These are phyloP conservation scores for Spheniscus humboldti DNA, from an alignment of 2,797 vertebrate genomes.

Conservation along the genomic window DNA sequence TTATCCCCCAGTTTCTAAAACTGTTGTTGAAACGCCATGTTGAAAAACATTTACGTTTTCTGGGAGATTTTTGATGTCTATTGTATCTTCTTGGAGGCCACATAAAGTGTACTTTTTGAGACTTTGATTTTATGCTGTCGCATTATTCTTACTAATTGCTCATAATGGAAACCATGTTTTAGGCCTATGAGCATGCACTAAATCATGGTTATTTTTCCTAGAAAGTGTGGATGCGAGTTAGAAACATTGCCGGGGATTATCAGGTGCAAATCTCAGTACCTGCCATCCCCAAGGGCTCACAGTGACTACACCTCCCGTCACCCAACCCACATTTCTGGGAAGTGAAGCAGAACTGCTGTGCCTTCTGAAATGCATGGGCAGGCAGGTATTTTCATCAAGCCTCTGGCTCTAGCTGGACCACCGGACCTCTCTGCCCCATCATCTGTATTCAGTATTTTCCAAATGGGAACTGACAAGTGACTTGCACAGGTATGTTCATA, in stretches of 20 bases:
- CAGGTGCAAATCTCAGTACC: background rate
- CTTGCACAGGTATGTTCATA: background rate
- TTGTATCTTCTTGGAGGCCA: background rate
- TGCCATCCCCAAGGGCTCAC: too few relatives aligned
- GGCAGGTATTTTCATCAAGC: background rate
- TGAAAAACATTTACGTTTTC: background rate
- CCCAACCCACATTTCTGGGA: background rate
- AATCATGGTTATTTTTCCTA: background rate
- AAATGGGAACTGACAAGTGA: background rate
- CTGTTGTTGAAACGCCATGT: background rate
- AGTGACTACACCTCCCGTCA: background rate
- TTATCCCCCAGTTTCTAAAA: background rate
- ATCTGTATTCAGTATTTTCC: background rate
- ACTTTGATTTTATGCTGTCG: slow-evolving; percentile 4
- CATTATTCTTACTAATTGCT: slow-evolving; percentile 49
- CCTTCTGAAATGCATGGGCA: background rate
- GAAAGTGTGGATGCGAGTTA: background rate
- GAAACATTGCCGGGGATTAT: background rate
- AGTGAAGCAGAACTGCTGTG: background rate
- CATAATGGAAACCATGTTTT: background rate
- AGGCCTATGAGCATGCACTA: background rate
- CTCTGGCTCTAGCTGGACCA: background rate
- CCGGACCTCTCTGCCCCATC: background rate
- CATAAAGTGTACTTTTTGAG: background rate
- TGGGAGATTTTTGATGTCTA: slow-evolving; percentile 35